These are phyloP conservation scores for Drosophila atripex DNA, from an alignment of 2,888 invertebrate species.

Conservation along the genomic window DNA sequence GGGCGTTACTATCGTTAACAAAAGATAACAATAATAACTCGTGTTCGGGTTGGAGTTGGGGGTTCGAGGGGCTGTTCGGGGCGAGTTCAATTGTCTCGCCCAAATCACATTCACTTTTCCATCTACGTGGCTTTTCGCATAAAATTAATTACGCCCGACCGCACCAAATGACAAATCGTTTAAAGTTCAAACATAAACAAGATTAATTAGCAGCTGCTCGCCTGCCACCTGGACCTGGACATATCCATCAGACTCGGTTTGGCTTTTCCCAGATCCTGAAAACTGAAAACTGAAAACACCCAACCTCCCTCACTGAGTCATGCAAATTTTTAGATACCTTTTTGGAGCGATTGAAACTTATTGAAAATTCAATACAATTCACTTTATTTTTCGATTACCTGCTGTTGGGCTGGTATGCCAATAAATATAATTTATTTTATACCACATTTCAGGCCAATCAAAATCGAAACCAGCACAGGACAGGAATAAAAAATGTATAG, in stretches of 20 bases:
- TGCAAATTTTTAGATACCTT: slow-evolving; percentile 15
- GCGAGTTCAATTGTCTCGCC: slow-evolving; percentile 65
- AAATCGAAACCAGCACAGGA: slow-evolving; percentile 72
- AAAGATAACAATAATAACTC: slow-evolving; percentile 68
- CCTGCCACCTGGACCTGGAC: slow-evolving; percentile 37
- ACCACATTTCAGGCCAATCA: slow-evolving; percentile 64
- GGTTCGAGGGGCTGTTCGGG: slow-evolving; percentile 14
- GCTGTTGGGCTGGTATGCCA: slow-evolving; percentile 36
- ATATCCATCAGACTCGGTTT: slow-evolving; percentile 40
- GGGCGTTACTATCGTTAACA: slow-evolving; percentile 75
- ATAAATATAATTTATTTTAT: slow-evolving; percentile 68
- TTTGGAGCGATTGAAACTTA: slow-evolving; percentile 23
- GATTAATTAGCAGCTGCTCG: slow-evolving; percentile 69
- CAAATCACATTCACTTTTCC: slow-evolving; percentile 67
- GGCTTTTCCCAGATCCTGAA: slow-evolving; percentile 17
- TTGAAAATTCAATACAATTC: slow-evolving; percentile 15
- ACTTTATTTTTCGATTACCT: slow-evolving; percentile 29
- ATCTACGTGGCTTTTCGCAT: slow-evolving; percentile 46
- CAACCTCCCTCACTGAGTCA: slow-evolving; percentile 33
- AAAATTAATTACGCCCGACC: slow-evolving; percentile 59
- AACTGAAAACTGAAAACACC: slow-evolving; percentile 1
- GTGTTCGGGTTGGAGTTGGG: slow-evolving; percentile 27
- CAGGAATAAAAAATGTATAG: slow-evolving; percentile 62
- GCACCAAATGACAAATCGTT: slow-evolving; percentile 69
- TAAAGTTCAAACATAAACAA: slow-evolving; percentile 63